These are phyloP conservation scores for Belgica antarctica DNA, from an alignment of 2,888 invertebrate genomes.

Conservation along the genomic window DNA sequence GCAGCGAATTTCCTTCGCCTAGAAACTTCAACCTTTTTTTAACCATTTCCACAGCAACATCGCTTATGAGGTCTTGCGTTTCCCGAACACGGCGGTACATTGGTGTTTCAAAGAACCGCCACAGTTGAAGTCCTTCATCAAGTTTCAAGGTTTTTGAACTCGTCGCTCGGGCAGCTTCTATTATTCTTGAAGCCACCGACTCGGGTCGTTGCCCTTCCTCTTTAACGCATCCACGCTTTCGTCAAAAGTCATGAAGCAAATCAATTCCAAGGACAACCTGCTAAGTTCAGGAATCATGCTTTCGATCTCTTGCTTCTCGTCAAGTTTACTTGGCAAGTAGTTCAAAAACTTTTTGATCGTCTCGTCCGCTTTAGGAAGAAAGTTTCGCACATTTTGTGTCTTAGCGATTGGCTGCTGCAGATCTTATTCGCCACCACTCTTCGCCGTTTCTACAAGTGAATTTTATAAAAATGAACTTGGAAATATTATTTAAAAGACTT, in stretches of 20 bases:
- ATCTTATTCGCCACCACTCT: conserved; percentile 78
- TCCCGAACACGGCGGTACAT: conserved; percentile 65
- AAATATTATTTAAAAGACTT: conserved; percentile 51
- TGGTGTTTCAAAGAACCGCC: conserved; percentile 71
- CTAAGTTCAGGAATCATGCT: conserved; percentile 62
- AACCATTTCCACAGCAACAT: conserved; percentile 63
- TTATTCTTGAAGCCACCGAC: conserved; percentile 67
- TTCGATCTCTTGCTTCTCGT: conserved; percentile 50
- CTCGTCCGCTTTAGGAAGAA: conserved; percentile 64
- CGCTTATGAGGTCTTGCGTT: conserved; percentile 73
- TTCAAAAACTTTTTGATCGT: conserved; percentile 67
- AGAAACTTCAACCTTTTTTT: conserved; percentile 61
- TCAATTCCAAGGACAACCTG: conserved; percentile 75
- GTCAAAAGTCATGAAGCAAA: conserved; percentile 70
- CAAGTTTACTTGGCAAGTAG: conserved; percentile 50
- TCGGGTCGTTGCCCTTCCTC: conserved; percentile 59
- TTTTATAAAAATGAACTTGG: not conserved
- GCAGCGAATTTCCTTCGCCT: conserved; percentile 58
- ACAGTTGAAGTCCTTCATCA: conserved; percentile 56
- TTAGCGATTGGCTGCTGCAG: conserved; percentile 78
- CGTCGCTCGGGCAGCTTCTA: conserved; percentile 69
- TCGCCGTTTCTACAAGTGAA: conserved; percentile 80
- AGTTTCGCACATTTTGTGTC: conserved; percentile 66
- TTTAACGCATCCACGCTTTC: conserved; percentile 66
- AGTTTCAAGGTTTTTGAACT: conserved; percentile 58